Evolutionary conservation across 2,797 vertebrate genomes (phyloP), one percentile per base, ranked within the genome.

Genomic region (Dermochelys coriacea): DNA sequence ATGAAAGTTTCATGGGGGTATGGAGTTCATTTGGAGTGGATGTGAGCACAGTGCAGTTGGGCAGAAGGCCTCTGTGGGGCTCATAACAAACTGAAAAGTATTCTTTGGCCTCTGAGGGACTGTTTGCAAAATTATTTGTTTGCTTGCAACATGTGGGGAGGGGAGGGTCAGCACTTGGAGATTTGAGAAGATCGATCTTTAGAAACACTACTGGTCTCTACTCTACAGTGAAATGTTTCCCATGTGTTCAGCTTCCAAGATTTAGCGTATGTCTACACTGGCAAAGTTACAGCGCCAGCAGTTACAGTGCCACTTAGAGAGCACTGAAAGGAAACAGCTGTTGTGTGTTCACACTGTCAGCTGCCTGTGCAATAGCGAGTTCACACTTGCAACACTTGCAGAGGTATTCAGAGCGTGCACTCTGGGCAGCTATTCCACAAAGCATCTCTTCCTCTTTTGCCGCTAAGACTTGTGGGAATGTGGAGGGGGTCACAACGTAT

Each of bases 11-110:
- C 59, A 18, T 19, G 31, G 10, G 27, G 54, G 16, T 11, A 3
- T 90, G 68, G 61, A 91, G 64, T 87, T 95, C 89, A 23, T 87
- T 88, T 74, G 47, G 29, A 51, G 93, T 50, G 41, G 47, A 87
- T 41, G 37, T 9, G 21, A 41, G 18, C 0, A 0, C 45, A 8
- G 15, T 2, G 31, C 41, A 47, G 21, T 45, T 57, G 31, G 78
- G 55, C 3, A 14, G 59, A 61, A 23, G 64, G 29, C 64, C 18
- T 45, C 61, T 57, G n/a, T 14, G 0, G 6, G 21, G 49, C 89
- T 45, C 57, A 29, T 41, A 88, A 37, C 47, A 54, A 93, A 93
- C 29, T 86, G 29, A 75, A 71, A 71, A 85, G 6, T 57, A 15
- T 77, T 77, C 41, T 90, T 29, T 52, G 68, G 61, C 34, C 88